phyloP scores from a whole-genome alignment of 2,797 vertebrate species.

The Balearica regulorum region DNA sequence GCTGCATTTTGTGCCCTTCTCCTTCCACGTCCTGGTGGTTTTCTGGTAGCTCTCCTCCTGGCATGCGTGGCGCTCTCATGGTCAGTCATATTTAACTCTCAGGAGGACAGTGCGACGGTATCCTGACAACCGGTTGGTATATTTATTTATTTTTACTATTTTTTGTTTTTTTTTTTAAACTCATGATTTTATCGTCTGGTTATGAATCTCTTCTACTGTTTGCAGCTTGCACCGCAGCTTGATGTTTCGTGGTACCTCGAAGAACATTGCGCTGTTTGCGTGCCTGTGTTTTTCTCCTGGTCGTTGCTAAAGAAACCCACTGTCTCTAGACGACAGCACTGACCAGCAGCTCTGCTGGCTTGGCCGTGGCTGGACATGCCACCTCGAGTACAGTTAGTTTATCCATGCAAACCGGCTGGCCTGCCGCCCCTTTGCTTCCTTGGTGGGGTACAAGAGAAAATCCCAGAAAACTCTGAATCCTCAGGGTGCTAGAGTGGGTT shows the following conservation, averaged over 20 bases:
- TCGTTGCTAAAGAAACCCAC: not conserved
- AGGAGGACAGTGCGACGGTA: slow-evolving; percentile 72
- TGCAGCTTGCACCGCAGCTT: not conserved
- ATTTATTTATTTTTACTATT: not conserved
- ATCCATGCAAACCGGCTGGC: not conserved
- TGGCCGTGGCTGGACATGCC: not conserved
- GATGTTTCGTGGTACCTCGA: not conserved
- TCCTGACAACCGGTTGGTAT: slow-evolving; percentile 86
- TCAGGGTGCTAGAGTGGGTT: not conserved
- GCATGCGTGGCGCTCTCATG: slow-evolving; percentile 71
- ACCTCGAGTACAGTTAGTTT: not conserved
- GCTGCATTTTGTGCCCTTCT: not conserved
- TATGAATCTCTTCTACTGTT: slow-evolving; percentile 22
- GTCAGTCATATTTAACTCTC: slow-evolving; percentile 84
- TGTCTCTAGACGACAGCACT: not conserved
- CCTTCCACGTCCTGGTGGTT: slow-evolving; percentile 68
- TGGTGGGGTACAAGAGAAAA: accelerated
- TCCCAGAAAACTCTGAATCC: not conserved
- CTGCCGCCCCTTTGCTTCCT: not conserved
- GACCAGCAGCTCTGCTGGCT: not conserved
- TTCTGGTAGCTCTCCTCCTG: slow-evolving; percentile 46
- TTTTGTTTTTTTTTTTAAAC: not conserved
- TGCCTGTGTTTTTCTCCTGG: not conserved
- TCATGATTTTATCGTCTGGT: not conserved
- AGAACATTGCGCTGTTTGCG: not conserved